These are phyloP conservation scores for Micoletzkya japonica DNA, from an alignment of 2,888 invertebrate genomes.

Conservation along the genomic window DNA sequence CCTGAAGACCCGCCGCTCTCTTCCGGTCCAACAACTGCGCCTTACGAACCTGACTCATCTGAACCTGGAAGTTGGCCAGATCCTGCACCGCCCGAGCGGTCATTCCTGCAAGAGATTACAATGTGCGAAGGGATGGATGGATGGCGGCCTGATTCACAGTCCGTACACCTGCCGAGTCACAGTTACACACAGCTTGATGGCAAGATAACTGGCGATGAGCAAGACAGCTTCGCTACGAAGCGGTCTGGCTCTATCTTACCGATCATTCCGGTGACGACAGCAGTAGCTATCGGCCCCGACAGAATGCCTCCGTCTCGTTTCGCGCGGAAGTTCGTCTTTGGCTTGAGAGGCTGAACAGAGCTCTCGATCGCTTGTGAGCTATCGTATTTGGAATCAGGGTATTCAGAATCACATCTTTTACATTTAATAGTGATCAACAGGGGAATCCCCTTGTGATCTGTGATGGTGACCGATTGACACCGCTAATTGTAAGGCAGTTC, in stretches of 20 bases:
- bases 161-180: neutral
- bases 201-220: neutral
- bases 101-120: slow-evolving; percentile 46
- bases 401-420: neutral
- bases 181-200: neutral
- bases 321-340: slow-evolving; percentile 26
- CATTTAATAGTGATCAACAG: neutral
- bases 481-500: neutral
- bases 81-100: slow-evolving; percentile 53
- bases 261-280: slow-evolving; percentile 59
- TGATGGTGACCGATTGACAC: no score
- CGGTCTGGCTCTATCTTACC: slow-evolving; percentile 39
- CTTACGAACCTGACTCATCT: slow-evolving; percentile 25
- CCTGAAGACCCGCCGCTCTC: neutral
- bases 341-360: slow-evolving; percentile 5
- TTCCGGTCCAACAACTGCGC: neutral
- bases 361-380: neutral
- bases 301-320: slow-evolving; percentile 50
- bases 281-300: slow-evolving; percentile 53
- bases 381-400: neutral
- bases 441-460: neutral
- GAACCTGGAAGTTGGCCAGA: slow-evolving; percentile 45
- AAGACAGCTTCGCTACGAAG: neutral
- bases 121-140: neutral
- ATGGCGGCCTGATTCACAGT: neutral